Conservation (phyloP, 2,113 vertebrate genomes). For the Eonycteris spelaea region DNA sequence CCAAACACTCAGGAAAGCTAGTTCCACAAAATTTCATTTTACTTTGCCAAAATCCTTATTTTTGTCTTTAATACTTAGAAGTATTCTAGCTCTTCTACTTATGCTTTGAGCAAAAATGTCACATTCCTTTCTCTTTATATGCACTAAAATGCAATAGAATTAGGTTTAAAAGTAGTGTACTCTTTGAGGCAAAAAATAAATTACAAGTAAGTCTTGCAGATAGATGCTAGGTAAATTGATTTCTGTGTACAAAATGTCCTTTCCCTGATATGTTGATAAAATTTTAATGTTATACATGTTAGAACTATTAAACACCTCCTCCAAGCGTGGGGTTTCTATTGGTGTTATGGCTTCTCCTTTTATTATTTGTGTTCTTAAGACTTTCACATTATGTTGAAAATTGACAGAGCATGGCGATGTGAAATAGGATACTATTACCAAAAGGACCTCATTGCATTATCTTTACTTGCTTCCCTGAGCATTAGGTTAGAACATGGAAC, state of each 20-base stretch:
- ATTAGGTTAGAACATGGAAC: neutral
- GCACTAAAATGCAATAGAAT: slow-evolving; percentile 68
- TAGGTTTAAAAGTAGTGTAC: slow-evolving; percentile 72
- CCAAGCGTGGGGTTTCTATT: slow-evolving; percentile 46
- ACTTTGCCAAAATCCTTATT: slow-evolving; percentile 16
- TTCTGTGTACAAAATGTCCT: slow-evolving; percentile 76
- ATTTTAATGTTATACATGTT: slow-evolving; percentile 80
- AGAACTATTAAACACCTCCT: slow-evolving; percentile 76
- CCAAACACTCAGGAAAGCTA: neutral
- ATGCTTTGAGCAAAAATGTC: slow-evolving; percentile 45
- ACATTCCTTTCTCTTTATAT: slow-evolving; percentile 36
- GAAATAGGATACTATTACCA: slow-evolving; percentile 50
- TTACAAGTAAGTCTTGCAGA: slow-evolving; percentile 70
- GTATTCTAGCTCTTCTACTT: slow-evolving; percentile 48
- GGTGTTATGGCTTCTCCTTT: slow-evolving; percentile 21
- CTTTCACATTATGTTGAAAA: slow-evolving; percentile 58
- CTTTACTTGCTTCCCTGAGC: slow-evolving; percentile 34
- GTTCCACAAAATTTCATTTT: slow-evolving; percentile 42
- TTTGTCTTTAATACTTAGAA: slow-evolving; percentile 23
- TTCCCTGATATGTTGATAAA: slow-evolving; percentile 78
- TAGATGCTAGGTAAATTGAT: slow-evolving; percentile 80
- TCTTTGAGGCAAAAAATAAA: slow-evolving; percentile 80
- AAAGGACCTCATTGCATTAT: neutral
- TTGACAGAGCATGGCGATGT: neutral
- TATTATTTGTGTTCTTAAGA: slow-evolving; percentile 65